Conservation (phyloP, 2,797 vertebrate species). For the Danio jaintianensis region DNA sequence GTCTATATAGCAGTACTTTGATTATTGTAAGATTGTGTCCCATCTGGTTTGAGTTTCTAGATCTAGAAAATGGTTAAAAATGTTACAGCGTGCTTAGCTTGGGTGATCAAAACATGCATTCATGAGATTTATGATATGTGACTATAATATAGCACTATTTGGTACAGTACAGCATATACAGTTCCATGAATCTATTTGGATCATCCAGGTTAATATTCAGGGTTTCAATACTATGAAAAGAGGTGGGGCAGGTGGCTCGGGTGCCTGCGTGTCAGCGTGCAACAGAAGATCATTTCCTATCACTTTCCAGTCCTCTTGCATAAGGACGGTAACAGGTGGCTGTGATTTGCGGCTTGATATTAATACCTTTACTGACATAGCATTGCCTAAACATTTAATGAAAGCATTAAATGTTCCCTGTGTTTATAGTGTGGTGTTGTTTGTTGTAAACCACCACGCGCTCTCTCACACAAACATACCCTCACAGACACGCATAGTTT, state of each 20-base stretch:
- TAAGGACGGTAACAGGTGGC: conserved; percentile 73
- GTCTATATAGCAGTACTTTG: conserved; percentile 52
- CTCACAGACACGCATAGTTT: conserved; percentile 23
- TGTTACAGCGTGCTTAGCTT: neutral
- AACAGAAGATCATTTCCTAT: conserved; percentile 64
- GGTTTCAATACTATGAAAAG: conserved; percentile 16
- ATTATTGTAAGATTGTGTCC: conserved; percentile 62
- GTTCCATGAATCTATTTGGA: conserved; percentile 1
- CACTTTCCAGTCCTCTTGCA: conserved; percentile 62
- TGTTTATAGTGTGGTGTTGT: conserved; percentile 24
- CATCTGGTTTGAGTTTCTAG: conserved; percentile 52
- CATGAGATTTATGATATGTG: too few relatives aligned
- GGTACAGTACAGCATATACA: too few relatives aligned
- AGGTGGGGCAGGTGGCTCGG: conserved; percentile 7
- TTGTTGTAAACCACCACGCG: conserved; percentile 10
- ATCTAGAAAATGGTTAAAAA: conserved; percentile 48
- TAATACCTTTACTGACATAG: conserved; percentile 33
- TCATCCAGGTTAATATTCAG: conserved; percentile 10
- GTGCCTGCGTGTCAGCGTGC: conserved; percentile 28
- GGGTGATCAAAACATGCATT: too few relatives aligned
- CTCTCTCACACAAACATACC: neutral
- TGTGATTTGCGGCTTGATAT: conserved; percentile 45
- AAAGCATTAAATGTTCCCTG: conserved; percentile 20
- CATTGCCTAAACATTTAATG: conserved; percentile 29
- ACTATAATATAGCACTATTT: too few relatives aligned